Conservation (phyloP, 2,797 vertebrate genomes). For the Vireo griseus region DNA sequence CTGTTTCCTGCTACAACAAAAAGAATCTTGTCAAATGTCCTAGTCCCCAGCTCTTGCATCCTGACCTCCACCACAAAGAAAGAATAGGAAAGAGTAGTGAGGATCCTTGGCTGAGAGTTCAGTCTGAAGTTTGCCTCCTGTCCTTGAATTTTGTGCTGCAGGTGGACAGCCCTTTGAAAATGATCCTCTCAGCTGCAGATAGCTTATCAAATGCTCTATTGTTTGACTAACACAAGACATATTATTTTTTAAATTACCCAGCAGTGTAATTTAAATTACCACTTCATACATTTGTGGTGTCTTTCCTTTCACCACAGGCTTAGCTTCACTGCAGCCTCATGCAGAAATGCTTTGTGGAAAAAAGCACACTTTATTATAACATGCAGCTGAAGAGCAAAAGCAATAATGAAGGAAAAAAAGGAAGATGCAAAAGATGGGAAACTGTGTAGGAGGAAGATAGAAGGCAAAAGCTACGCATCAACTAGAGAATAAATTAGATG, state of each 20-base stretch:
- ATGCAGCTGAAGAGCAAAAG: background rate
- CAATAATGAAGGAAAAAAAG: background rate
- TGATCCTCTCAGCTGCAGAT: background rate
- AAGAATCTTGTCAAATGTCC: background rate
- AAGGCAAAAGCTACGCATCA: background rate
- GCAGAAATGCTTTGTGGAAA: background rate
- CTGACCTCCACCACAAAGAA: background rate
- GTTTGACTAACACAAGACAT: background rate
- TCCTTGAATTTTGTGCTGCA: background rate
- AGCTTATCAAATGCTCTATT: conserved; percentile 14
- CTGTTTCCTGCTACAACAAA: background rate
- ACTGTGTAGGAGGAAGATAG: background rate
- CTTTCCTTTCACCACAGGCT: background rate
- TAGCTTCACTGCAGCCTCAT: background rate
- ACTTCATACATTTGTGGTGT: background rate
- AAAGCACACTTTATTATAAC: background rate
- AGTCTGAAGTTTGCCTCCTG: background rate
- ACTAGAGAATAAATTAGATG: background rate
- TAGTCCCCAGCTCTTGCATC: background rate
- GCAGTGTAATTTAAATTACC: background rate
- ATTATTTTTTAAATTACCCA: background rate
- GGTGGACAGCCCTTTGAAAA: conserved; percentile 9
- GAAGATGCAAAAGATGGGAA: background rate
- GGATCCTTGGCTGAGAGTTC: background rate
- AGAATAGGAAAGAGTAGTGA: background rate